phyloP scores from a whole-genome alignment of 2,797 vertebrate genomes.

The Helarctos malayanus region DNA sequence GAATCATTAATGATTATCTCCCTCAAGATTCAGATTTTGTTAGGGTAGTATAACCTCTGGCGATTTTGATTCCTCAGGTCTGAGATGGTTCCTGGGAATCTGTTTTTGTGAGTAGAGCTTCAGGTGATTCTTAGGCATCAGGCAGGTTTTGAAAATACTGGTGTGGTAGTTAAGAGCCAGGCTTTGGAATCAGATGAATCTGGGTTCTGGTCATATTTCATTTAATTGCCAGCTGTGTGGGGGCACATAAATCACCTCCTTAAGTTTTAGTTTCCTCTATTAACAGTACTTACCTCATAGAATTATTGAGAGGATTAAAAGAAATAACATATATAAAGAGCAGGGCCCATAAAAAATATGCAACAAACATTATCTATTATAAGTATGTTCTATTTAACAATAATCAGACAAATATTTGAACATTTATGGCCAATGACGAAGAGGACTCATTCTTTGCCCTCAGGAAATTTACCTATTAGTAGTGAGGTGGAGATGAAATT shows the following conservation, averaged over 20 bases:
- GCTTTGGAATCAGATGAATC: background rate
- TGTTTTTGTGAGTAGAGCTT: slow-evolving; percentile 12
- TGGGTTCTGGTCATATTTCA: background rate
- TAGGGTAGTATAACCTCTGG: background rate
- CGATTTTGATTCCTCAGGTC: slow-evolving; percentile 13
- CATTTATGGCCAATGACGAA: background rate
- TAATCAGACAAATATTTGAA: background rate
- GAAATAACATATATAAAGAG: background rate
- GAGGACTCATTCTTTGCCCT: slow-evolving; percentile 2
- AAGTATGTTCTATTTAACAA: slow-evolving; percentile 42
- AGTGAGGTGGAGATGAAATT: background rate
- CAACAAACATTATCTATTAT: background rate
- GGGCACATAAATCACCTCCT: background rate
- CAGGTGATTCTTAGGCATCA: background rate
- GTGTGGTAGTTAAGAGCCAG: background rate
- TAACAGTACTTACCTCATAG: background rate
- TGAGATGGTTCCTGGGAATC: background rate
- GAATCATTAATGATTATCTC: background rate
- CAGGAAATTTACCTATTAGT: slow-evolving; percentile 26
- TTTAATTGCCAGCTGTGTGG: background rate
- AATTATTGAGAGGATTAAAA: slow-evolving; percentile 48
- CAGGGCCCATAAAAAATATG: background rate
- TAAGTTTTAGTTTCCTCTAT: slow-evolving; percentile 29
- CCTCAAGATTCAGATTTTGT: slow-evolving; percentile 53
- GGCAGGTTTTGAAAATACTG: background rate